phyloP scores from a whole-genome alignment of 2,888 invertebrate species.

The Callyntrura guangdongensis region DNA sequence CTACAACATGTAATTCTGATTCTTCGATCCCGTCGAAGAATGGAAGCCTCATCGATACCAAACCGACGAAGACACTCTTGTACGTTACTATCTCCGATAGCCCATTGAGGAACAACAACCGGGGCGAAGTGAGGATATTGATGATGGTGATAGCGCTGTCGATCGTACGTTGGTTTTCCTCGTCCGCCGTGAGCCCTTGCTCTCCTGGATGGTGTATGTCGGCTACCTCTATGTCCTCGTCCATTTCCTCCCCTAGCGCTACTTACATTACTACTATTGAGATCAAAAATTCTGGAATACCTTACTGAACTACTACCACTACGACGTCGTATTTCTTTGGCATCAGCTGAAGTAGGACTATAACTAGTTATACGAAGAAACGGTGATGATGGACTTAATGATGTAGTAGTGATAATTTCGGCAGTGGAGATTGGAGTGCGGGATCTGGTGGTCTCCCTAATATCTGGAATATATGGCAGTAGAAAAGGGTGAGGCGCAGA shows the following conservation, averaged over 20 bases:
- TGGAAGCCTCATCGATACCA: constrained; percentile 81
- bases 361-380: constrained; percentile 76
- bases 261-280: constrained; percentile 61
- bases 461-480: constrained; percentile 76
- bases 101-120: constrained; percentile 60
- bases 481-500: constrained; percentile 52
- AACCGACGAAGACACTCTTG: constrained; percentile 79
- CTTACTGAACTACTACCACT: constrained; percentile 78
- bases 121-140: background rate
- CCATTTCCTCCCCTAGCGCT: constrained; percentile 46
- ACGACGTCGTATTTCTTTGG: constrained; percentile 77
- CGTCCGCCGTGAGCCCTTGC: constrained; percentile 82
- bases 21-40: constrained; percentile 81
- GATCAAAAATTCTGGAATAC: constrained; percentile 81
- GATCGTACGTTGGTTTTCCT: constrained; percentile 80
- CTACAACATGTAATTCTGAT: constrained; percentile 86
- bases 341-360: constrained; percentile 77
- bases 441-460: constrained; percentile 77
- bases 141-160: constrained; percentile 63
- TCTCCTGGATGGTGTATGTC: constrained; percentile 60
- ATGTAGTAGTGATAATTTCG: constrained; percentile 48
- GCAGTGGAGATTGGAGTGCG: constrained; percentile 68
- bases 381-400: constrained; percentile 67
- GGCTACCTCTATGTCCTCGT: constrained; percentile 25
- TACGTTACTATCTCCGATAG: constrained; percentile 78